These are phyloP conservation scores for Orthosia gothica DNA, from an alignment of 2,888 invertebrate species.

Conservation along the genomic window DNA sequence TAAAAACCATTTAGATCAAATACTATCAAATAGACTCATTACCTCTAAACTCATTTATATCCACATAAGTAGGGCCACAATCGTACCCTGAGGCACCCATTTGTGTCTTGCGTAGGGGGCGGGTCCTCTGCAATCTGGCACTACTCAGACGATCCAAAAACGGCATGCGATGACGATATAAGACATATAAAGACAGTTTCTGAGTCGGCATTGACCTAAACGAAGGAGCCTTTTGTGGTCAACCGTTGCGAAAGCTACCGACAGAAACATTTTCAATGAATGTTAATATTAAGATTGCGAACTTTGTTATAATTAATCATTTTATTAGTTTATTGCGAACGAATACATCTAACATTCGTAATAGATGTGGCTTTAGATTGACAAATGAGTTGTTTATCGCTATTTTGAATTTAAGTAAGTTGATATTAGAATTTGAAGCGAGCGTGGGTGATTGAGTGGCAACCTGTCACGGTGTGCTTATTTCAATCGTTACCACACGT, in stretches of 20 bases:
- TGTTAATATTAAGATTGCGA: conserved; percentile 53
- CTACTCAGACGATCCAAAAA: conserved; percentile 83
- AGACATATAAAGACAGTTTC: conserved; percentile 74
- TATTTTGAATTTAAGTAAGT: conserved; percentile 50
- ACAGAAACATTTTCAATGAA: conserved; percentile 61
- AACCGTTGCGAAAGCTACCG: conserved; percentile 81
- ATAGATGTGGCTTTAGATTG: conserved; percentile 47
- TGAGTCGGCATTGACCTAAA: conserved; percentile 85
- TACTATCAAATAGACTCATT: conserved; percentile 40
- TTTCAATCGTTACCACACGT: conserved; percentile 22
- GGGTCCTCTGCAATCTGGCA: conserved; percentile 77
- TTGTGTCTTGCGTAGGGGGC: conserved; percentile 78
- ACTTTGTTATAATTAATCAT: conserved; percentile 61
- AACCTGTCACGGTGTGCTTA: conserved; percentile 48
- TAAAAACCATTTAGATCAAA: conserved; percentile 7
- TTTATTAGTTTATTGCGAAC: conserved; percentile 45
- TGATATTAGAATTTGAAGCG: conserved; percentile 44
- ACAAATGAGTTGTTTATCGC: conserved; percentile 59
- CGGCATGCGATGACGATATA: conserved; percentile 82
- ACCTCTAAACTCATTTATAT: conserved; percentile 53
- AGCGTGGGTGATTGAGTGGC: conserved; percentile 51
- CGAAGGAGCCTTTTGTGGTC: conserved; percentile 80
- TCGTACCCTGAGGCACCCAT: conserved; percentile 83
- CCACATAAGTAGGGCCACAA: conserved; percentile 77
- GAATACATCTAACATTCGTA: conserved; percentile 32